Evolutionary conservation across 2,113 vertebrate species (phyloP), one percentile per base, ranked within the genome.

Genomic region (Burhinus oedicnemus): DNA sequence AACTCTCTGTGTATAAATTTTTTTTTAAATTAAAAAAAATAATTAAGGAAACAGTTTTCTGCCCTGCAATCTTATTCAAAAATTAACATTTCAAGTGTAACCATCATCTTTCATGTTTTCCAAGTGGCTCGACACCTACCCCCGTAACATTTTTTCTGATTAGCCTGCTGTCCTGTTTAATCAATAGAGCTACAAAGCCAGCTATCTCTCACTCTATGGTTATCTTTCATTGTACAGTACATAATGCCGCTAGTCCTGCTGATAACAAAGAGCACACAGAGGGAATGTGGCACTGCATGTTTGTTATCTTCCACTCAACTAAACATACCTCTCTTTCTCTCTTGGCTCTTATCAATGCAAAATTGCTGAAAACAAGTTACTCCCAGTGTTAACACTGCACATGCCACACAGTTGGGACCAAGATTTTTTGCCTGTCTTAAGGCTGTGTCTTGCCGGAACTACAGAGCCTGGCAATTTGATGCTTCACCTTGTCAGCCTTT

Each of bases 201-300:
- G 91, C 91, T 97, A 83, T 97, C 96, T 96, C 93, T 97, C 90
- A 66, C 84, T 90, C 85, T 84, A 69, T 93, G 86, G 91, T 97
- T 98, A 97, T 97, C 97, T 97, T 96, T 96, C 93, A 95, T 79
- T 97, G 92, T 98, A 97, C 90, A 91, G 85, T 95, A 94, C 95
- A 91, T 96, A 96, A 96, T 82, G 93, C 93, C 1, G 4, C 93
- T 95, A 95, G 96, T 93, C 93, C 85, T 91, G 75, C 94, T 97
- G 97, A 97, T 97, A 97, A 96, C 91, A 95, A 97, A 95, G 89
- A 95, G 92, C 68, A 61, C 96, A 89, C 93, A 95, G 81, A 96
- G 83, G 94, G 83, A 96, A 95, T 55, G 95, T 92, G 95, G 95
- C 93, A 96, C 65, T 61, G 90, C 65, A 23, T 95, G 91, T 95